These are phyloP conservation scores for Andrena bucephala DNA, from an alignment of 2,888 invertebrate species.

Conservation along the genomic window DNA sequence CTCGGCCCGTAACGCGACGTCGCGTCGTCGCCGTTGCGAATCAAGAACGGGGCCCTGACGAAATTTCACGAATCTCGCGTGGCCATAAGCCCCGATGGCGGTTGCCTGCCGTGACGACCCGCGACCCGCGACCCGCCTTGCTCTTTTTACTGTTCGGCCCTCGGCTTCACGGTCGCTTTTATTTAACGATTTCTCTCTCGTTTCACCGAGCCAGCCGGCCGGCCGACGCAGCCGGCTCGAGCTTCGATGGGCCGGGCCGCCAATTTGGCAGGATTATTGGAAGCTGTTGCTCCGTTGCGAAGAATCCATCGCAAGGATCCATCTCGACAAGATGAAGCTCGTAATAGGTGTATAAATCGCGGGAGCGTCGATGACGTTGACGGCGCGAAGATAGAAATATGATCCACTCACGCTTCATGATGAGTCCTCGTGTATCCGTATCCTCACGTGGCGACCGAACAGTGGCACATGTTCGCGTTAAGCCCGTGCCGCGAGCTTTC, in stretches of 20 bases:
- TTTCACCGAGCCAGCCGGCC: slow-evolving; percentile 57
- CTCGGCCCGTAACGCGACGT: slow-evolving; percentile 32
- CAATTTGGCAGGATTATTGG: slow-evolving; percentile 68
- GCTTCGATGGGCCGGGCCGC: slow-evolving; percentile 41
- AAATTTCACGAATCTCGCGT: slow-evolving; percentile 76
- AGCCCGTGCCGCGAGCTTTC: slow-evolving; percentile 22
- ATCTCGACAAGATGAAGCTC: neutral
- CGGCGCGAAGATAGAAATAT: neutral
- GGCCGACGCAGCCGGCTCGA: slow-evolving; percentile 44
- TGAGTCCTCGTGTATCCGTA: slow-evolving; percentile 34
- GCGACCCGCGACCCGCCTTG: slow-evolving; percentile 65
- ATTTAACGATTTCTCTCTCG: slow-evolving; percentile 75
- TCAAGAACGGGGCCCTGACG: slow-evolving; percentile 62
- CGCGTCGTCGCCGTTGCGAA: slow-evolving; percentile 56
- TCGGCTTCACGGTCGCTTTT: slow-evolving; percentile 59
- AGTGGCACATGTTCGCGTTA: slow-evolving; percentile 17
- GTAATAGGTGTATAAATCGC: neutral
- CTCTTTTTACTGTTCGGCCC: slow-evolving; percentile 67
- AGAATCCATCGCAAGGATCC: slow-evolving; percentile 34
- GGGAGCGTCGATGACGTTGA: neutral
- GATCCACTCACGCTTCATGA: slow-evolving; percentile 72
- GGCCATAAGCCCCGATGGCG: slow-evolving; percentile 67
- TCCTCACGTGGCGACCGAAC: slow-evolving; percentile 1
- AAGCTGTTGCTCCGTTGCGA: slow-evolving; percentile 33
- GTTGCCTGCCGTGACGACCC: slow-evolving; percentile 74